Conservation (phyloP, 2,888 invertebrate species). For the Dichetophora obliterata region DNA sequence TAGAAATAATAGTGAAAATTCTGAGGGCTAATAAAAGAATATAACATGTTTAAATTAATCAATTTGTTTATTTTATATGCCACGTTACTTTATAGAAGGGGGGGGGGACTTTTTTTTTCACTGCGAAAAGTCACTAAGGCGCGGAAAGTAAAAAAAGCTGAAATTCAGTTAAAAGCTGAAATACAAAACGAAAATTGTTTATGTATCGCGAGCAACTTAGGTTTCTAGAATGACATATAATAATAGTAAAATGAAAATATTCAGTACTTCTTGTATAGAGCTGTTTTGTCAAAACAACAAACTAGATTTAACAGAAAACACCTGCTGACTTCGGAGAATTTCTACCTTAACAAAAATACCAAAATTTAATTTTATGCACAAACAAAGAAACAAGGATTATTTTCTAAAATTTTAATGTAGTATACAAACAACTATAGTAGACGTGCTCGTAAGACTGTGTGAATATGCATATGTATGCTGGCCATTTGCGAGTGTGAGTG, state of each 20-base stretch:
- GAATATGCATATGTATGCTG: not conserved
- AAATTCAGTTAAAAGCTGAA: no score
- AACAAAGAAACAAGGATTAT: slow-evolving; percentile 7
- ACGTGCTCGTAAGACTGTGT: not conserved
- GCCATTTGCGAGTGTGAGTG: not conserved
- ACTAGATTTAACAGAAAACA: slow-evolving; percentile 29
- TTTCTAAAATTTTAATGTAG: slow-evolving; percentile 9
- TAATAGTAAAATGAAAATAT: not conserved
- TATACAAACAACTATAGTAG: not conserved
- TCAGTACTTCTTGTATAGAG: slow-evolving; percentile 6
- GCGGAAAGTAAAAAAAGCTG: no score
- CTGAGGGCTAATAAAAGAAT: no score
- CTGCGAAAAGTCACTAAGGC: no score
- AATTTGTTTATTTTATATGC: no score
- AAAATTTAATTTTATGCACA: slow-evolving; percentile 30
- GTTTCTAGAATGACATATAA: not conserved
- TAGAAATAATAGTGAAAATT: no score
- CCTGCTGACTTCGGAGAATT: slow-evolving; percentile 29
- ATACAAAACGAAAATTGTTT: no score
- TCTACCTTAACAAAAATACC: slow-evolving; percentile 28
- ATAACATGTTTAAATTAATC: no score
- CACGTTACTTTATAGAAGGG: no score
- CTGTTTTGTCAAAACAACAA: slow-evolving; percentile 2
- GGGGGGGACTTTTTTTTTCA: no score
- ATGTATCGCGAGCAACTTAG: no score